phyloP scores from a whole-genome alignment of 2,888 invertebrate species.

The Drosophila colorata region DNA sequence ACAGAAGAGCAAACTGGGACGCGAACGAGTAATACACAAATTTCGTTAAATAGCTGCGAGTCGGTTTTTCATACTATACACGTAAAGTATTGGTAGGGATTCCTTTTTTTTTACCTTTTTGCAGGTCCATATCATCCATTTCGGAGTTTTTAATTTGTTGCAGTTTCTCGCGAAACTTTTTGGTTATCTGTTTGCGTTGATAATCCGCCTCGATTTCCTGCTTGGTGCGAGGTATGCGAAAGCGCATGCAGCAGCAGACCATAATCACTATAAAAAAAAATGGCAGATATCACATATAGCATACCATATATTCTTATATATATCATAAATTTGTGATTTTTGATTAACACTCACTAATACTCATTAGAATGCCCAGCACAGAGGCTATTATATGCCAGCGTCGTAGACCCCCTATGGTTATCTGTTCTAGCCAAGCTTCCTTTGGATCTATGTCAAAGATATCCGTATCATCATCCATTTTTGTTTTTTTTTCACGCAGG shows the following conservation, averaged over 20 bases:
- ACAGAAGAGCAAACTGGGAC: slow-evolving; percentile 61
- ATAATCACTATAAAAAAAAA: slow-evolving; percentile 88
- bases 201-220: slow-evolving; percentile 98
- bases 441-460: slow-evolving; percentile 83
- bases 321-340: slow-evolving; percentile 2
- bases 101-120: slow-evolving; percentile 80
- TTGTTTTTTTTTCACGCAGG: slow-evolving; percentile 22
- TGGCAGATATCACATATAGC: too few species aligned
- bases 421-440: slow-evolving; percentile 91
- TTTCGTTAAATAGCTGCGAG: slow-evolving; percentile 10
- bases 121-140: slow-evolving; percentile 89
- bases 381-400: slow-evolving; percentile 94
- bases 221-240: slow-evolving; percentile 96
- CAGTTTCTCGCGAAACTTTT: slow-evolving; percentile 92
- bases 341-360: slow-evolving; percentile 86
- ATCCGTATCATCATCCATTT: slow-evolving; percentile 73
- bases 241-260: slow-evolving; percentile 95
- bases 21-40: slow-evolving; percentile 38
- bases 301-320: not conserved
- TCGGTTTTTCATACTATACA: not conserved
- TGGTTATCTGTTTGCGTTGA: slow-evolving; percentile 92
- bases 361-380: slow-evolving; percentile 88
- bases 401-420: slow-evolving; percentile 89
- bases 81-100: too few species aligned
- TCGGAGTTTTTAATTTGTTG: slow-evolving; percentile 93